Evolutionary conservation across 2,797 vertebrate species (phyloP), one percentile per base, ranked within the genome.

Genomic region (Enteromius thamalakanensis): DNA sequence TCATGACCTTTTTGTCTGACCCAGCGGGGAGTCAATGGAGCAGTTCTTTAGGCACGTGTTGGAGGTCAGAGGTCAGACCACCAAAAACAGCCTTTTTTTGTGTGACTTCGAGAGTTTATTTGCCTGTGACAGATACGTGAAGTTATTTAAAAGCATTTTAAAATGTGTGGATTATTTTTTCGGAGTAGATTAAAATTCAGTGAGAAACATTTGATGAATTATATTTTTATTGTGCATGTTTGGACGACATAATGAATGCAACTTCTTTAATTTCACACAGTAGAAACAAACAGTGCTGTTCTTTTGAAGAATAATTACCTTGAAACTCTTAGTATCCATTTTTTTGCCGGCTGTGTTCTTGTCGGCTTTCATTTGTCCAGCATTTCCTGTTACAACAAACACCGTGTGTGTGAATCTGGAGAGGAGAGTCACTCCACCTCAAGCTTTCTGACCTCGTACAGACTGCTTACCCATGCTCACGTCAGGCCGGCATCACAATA

Each of bases 21-120:
- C 95, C 95, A 94, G 95, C 95, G 92, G 95, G 95, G 93, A 95
- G 95, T 94, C 95, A 96, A 96, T 94, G 91, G 95, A 96, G 96
- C 94, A 93, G 96, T 96, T 96, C 96, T 97, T 97, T 96, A 93
- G 96, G 94, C 97, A 94, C 97, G 96, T 96, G 97, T 89, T 89
- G 82, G 81, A 11, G 86, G 91, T 90, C 91, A 91, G 90, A 89
- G 85, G 84, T 83, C 87, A 89, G 92, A 93, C 91, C 91, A 91
- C 91, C 91, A 91, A 84, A 74, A 83, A 75, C 64, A 40, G 55
- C 76, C 89, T 86, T 79, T 89, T 34, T 86, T 85, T 88, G 87
- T 82, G 84, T 87, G 83, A 91, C 87, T 84, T 72, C 60, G 47
- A 81, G 21, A 21, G 45, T 53, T 7, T 11, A 40, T 23, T 51